Percentiles rank a stretch among this genome's conserved stretches.
Evolutionary conservation across 2,888 invertebrate species (phyloP).

Genomic region (Nephrocerus scutellatus): DNA sequence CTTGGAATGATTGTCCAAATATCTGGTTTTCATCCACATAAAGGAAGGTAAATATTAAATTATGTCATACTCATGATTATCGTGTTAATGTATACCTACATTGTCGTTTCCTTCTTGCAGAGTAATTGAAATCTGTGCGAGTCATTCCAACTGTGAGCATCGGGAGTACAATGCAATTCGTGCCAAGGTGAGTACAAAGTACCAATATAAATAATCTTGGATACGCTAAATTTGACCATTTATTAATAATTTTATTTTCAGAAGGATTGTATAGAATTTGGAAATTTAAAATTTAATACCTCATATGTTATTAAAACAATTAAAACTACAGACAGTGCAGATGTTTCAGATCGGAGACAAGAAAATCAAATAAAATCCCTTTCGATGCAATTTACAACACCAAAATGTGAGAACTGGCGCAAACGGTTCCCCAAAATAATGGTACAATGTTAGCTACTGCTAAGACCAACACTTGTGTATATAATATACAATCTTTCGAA

Average conservation of each 20-base stretch:
- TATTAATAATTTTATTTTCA: constrained; percentile 22
- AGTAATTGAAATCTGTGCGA: constrained; percentile 44
- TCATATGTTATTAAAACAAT: constrained; percentile 38
- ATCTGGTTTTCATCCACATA: constrained; percentile 39
- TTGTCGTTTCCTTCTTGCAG: constrained; percentile 27
- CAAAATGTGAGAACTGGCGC: constrained; percentile 42
- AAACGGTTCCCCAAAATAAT: constrained; percentile 42
- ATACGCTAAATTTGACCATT: neutral
- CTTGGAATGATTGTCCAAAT: constrained; percentile 45
- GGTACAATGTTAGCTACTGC: constrained; percentile 41
- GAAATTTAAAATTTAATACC: constrained; percentile 42
- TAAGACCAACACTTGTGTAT: constrained; percentile 2
- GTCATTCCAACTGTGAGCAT: constrained; percentile 41
- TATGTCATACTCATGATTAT: neutral
- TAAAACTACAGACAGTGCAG: constrained; percentile 12
- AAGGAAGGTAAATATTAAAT: constrained; percentile 36
- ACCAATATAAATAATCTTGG: constrained; percentile 13
- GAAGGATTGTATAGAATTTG: constrained; percentile 44
- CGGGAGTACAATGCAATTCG: constrained; percentile 44
- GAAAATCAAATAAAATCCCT: constrained; percentile 15
- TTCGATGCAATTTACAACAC: constrained; percentile 35
- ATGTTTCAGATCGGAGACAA: too few species aligned
- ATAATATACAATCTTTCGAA: constrained; percentile 2
- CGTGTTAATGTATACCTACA: constrained; percentile 1
- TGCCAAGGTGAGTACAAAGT: constrained; percentile 36